Percentiles rank a stretch among this genome's conserved stretches.
phyloP scores from a whole-genome alignment of 2,797 vertebrate genomes.

The Erethizon dorsatum region DNA sequence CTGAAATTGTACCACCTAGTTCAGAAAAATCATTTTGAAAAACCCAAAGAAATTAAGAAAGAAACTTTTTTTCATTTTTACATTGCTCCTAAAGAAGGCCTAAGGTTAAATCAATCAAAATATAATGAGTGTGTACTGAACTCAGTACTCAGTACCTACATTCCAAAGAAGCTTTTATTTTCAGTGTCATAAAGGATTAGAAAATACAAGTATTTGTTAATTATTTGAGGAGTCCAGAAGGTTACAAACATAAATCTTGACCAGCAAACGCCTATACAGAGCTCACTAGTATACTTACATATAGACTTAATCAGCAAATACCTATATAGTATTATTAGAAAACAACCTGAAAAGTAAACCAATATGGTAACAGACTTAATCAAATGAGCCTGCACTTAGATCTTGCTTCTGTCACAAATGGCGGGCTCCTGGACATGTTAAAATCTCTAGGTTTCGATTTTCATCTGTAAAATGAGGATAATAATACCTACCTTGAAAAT shows the following conservation, averaged over 20 bases:
- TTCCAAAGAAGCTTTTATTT: slow-evolving; percentile 66
- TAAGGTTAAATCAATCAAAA: slow-evolving; percentile 64
- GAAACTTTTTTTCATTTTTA: slow-evolving; percentile 56
- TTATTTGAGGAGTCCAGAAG: slow-evolving; percentile 65
- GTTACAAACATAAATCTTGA: slow-evolving; percentile 5
- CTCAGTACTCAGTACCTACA: slow-evolving; percentile 51
- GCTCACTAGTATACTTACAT: slow-evolving; percentile 44
- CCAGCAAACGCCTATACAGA: slow-evolving; percentile 26
- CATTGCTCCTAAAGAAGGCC: slow-evolving; percentile 62
- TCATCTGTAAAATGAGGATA: slow-evolving; percentile 80
- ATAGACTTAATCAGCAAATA: slow-evolving; percentile 60
- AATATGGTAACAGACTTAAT: slow-evolving; percentile 46
- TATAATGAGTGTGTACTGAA: slow-evolving; percentile 49
- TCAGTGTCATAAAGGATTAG: slow-evolving; percentile 41
- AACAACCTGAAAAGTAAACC: slow-evolving; percentile 25
- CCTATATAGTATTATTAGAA: slow-evolving; percentile 26
- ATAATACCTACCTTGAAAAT: slow-evolving; percentile 75
- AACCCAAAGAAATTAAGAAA: slow-evolving; percentile 59
- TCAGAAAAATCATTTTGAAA: slow-evolving; percentile 73
- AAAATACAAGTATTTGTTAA: slow-evolving; percentile 44
- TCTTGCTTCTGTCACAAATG: slow-evolving; percentile 55
- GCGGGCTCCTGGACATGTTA: not conserved
- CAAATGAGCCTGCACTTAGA: slow-evolving; percentile 32
- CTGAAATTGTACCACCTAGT: slow-evolving; percentile 31
- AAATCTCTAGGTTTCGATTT: slow-evolving; percentile 68